phyloP scores from a whole-genome alignment of 1,140 invertebrate species.

The Triops cancriformis region DNA sequence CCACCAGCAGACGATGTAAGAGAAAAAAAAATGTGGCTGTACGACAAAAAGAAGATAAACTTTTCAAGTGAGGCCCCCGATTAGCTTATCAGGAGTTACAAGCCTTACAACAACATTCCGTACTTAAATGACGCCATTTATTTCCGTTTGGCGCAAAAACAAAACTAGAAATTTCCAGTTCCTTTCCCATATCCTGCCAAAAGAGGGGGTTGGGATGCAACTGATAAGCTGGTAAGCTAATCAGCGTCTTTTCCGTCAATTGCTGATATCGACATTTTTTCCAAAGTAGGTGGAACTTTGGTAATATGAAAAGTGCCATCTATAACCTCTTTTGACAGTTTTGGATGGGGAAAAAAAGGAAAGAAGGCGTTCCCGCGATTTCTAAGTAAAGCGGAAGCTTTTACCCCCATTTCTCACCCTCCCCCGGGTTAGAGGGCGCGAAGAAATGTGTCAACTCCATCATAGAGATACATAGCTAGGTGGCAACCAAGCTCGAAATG shows the following conservation, averaged over 20 bases:
- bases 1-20: background rate
- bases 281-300: background rate
- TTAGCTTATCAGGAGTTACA: constrained; percentile 10
- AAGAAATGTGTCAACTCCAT: constrained; percentile 7
- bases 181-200: background rate
- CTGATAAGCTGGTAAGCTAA: background rate
- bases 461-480: background rate
- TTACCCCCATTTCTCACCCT: background rate
- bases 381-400: background rate
- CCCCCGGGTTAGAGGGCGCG: background rate
- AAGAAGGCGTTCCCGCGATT: background rate
- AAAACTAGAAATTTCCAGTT: background rate
- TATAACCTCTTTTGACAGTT: background rate
- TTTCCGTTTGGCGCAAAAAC: background rate
- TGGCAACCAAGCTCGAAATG: background rate
- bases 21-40: background rate
- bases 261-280: no score
- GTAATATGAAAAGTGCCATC: background rate
- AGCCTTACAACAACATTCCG: background rate
- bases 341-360: background rate
- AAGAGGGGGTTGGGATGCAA: background rate
- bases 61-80: background rate
- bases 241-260: background rate
- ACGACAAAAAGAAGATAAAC: background rate
- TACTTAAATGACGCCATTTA: background rate